These are phyloP conservation scores for Caenorhabditis remanei DNA, from an alignment of 1,140 invertebrate species.

Conservation along the genomic window DNA sequence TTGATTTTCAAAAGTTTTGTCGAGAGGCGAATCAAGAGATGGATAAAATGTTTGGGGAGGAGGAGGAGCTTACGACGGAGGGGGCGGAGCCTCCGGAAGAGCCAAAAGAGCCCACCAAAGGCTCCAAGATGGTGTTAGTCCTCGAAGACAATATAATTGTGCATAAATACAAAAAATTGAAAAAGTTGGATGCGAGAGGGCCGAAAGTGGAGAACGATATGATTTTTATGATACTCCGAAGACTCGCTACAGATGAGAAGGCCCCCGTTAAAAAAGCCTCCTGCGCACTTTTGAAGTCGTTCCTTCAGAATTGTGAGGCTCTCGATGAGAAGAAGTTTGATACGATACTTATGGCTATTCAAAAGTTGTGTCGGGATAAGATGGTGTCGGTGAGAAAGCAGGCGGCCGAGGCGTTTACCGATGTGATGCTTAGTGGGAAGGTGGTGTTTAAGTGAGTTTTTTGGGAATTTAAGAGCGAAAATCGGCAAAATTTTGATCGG, in stretches of 20 bases:
- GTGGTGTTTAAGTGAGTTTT: conserved; percentile 22
- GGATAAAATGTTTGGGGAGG: background rate
- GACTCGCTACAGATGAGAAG: conserved; percentile 20
- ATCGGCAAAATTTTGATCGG: too few species aligned
- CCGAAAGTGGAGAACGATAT: conserved; percentile 8
- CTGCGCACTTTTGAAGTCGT: background rate
- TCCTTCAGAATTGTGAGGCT: background rate
- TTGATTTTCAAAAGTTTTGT: background rate
- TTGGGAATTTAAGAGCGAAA: too few species aligned
- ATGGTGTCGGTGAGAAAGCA: conserved; percentile 8
- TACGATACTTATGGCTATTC: background rate
- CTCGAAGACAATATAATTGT: conserved; percentile 1
- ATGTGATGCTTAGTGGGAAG: background rate
- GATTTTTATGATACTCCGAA: background rate
- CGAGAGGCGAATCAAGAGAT: background rate
- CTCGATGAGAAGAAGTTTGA: conserved; percentile 1
- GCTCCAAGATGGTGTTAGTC: background rate
- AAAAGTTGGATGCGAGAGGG: background rate
- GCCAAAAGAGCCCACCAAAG: background rate
- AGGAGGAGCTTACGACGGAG: too few species aligned
- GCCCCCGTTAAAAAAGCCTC: conserved; percentile 3
- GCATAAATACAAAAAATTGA: background rate
- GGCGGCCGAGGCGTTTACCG: conserved; percentile 6
- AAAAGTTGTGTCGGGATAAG: conserved; percentile 8
- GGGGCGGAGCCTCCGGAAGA: too few species aligned